phyloP scores from a whole-genome alignment of 2,113 vertebrate species.

The Entelurus aequoreus region DNA sequence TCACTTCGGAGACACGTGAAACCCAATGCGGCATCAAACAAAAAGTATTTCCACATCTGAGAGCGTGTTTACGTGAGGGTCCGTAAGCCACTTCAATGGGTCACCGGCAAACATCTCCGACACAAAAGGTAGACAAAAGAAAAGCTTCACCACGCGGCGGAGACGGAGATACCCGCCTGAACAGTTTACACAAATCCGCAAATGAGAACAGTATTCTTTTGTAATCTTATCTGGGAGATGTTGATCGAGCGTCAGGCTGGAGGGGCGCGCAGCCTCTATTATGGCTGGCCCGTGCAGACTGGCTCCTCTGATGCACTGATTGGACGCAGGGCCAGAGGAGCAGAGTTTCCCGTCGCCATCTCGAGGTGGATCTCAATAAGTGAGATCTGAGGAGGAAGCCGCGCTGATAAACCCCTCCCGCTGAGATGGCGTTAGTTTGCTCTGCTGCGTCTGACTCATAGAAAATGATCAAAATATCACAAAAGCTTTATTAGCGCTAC shows the following conservation, averaged over 20 bases:
- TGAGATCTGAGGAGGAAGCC: slow-evolving; percentile 45
- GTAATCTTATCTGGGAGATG: slow-evolving; percentile 74
- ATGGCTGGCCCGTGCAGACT: slow-evolving; percentile 72
- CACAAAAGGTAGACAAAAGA: slow-evolving; percentile 42
- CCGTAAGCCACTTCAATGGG: slow-evolving; percentile 42
- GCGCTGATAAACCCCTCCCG: slow-evolving; percentile 45
- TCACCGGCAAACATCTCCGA: slow-evolving; percentile 43
- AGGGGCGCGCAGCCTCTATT: slow-evolving; percentile 61
- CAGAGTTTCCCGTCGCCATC: slow-evolving; percentile 53
- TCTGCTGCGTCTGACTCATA: background rate
- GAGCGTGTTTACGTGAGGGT: slow-evolving; percentile 46
- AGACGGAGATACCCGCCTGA: slow-evolving; percentile 46
- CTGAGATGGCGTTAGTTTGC: slow-evolving; percentile 47
- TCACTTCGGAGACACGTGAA: background rate
- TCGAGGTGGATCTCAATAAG: slow-evolving; percentile 50
- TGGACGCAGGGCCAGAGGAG: slow-evolving; percentile 45
- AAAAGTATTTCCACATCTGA: slow-evolving; percentile 24
- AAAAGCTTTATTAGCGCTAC: too few species aligned
- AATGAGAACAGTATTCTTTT: slow-evolving; percentile 76
- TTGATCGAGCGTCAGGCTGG: slow-evolving; percentile 57
- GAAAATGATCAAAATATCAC: too few species aligned
- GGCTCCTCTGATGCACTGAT: slow-evolving; percentile 76
- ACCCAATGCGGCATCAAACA: background rate
- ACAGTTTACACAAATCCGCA: slow-evolving; percentile 73
- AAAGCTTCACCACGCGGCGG: slow-evolving; percentile 27